Evolutionary conservation across 2,113 vertebrate genomes (phyloP).

Genomic region (Panthera leo): DNA sequence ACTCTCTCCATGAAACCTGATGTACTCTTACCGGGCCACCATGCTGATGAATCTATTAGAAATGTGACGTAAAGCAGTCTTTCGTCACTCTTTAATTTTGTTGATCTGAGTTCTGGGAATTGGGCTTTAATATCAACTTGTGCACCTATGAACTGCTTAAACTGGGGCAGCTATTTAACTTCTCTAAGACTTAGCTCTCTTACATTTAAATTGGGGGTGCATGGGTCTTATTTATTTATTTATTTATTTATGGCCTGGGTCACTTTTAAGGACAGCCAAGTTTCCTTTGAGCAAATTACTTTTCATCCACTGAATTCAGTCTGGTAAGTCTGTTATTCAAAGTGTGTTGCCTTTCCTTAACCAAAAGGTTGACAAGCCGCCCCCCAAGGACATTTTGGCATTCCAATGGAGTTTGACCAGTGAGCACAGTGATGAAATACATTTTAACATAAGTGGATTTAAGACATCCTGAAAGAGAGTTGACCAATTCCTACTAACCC

Average conservation of each 20-base stretch:
- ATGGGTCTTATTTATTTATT: not conserved
- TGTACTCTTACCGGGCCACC: not conserved
- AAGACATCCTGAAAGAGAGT: not conserved
- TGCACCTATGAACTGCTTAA: not conserved
- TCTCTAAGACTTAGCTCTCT: not conserved
- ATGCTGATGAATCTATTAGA: not conserved
- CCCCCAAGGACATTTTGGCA: not conserved
- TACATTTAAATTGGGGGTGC: not conserved
- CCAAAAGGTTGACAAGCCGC: not conserved
- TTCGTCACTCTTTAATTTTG: not conserved
- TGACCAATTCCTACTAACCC: not conserved
- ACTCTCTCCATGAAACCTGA: not conserved
- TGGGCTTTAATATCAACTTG: not conserved
- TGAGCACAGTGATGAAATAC: not conserved
- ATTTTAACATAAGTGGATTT: not conserved
- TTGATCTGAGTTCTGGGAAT: not conserved
- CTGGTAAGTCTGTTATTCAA: not conserved
- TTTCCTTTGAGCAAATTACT: not conserved
- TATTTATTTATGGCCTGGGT: not conserved
- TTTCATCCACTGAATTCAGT: not conserved
- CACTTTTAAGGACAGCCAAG: not conserved
- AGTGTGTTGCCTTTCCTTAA: not conserved
- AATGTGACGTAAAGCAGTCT: not conserved
- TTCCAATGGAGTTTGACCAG: not conserved
- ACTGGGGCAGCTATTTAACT: not conserved